phyloP scores from a whole-genome alignment of 2,888 invertebrate species.

The Penaeus monodon region DNA sequence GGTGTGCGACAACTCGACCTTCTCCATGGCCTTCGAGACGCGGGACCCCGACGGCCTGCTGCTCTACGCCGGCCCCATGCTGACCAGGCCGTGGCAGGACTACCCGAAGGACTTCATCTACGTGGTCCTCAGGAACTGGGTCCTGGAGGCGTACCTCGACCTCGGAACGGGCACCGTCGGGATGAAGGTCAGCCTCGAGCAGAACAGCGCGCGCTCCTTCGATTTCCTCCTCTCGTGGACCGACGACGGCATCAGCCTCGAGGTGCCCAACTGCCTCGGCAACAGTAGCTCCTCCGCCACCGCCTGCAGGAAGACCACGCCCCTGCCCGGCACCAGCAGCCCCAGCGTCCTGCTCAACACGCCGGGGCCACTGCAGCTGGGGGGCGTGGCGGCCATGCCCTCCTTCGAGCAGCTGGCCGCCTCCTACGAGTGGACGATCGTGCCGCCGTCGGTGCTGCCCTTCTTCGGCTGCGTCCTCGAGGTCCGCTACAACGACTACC shows the following conservation, averaged over 20 bases:
- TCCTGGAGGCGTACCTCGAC: constrained; percentile 52
- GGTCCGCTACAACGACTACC: constrained; percentile 50
- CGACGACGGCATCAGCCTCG: constrained; percentile 30
- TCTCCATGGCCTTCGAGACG: constrained; percentile 50
- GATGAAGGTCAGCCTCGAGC: constrained; percentile 37
- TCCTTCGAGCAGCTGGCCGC: constrained; percentile 32
- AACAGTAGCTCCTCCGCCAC: not conserved
- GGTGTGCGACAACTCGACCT: constrained; percentile 57
- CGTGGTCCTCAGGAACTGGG: constrained; percentile 45
- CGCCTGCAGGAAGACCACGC: constrained; percentile 37
- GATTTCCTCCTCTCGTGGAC: constrained; percentile 49
- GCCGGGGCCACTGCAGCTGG: constrained; percentile 58
- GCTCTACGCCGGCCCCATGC: constrained; percentile 60
- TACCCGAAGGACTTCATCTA: constrained; percentile 62
- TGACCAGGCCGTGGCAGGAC: constrained; percentile 44
- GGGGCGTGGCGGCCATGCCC: constrained; percentile 53
- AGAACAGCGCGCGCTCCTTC: constrained; percentile 10
- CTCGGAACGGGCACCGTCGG: constrained; percentile 53
- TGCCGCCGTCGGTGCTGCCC: constrained; percentile 31
- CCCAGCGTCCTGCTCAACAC: constrained; percentile 52
- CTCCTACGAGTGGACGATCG: constrained; percentile 53
- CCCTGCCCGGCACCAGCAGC: not conserved
- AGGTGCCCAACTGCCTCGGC: constrained; percentile 47
- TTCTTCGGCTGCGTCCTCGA: constrained; percentile 58
- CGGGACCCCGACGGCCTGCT: constrained; percentile 36